phyloP scores from a whole-genome alignment of 2,113 vertebrate genomes.

The Plectropomus leopardus region DNA sequence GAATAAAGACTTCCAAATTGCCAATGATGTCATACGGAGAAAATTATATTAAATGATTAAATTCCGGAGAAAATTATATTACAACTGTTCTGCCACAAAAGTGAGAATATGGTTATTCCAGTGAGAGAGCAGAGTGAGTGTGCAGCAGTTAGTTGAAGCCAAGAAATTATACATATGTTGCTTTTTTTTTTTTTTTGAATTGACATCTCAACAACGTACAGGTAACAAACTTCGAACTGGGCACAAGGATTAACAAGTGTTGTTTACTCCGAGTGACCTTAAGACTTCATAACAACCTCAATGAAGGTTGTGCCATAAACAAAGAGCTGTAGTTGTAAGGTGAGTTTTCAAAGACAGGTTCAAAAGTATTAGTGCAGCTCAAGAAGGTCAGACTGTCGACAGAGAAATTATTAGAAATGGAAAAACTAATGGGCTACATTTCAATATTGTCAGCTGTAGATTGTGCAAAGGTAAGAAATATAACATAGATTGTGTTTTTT shows the following conservation, averaged over 20 bases:
- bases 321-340: background rate
- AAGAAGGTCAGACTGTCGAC: background rate
- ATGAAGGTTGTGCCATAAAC: background rate
- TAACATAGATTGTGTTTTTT: background rate
- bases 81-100: background rate
- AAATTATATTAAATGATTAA: background rate
- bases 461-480: background rate
- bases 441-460: background rate
- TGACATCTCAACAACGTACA: slow-evolving; percentile 8
- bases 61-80: background rate
- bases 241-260: background rate
- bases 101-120: slow-evolving; percentile 14
- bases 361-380: background rate
- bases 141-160: slow-evolving; percentile 15
- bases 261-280: background rate
- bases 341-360: background rate
- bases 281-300: background rate
- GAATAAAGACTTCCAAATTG: background rate
- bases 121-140: background rate
- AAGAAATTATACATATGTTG: background rate
- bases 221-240: background rate
- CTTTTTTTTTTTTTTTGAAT: background rate
- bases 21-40: background rate
- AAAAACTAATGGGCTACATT: background rate
- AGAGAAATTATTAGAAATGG: background rate